Evolutionary conservation across 2,113 vertebrate species (phyloP), one percentile per base, ranked within the genome.

Genomic region (Xiphophorus hellerii): DNA sequence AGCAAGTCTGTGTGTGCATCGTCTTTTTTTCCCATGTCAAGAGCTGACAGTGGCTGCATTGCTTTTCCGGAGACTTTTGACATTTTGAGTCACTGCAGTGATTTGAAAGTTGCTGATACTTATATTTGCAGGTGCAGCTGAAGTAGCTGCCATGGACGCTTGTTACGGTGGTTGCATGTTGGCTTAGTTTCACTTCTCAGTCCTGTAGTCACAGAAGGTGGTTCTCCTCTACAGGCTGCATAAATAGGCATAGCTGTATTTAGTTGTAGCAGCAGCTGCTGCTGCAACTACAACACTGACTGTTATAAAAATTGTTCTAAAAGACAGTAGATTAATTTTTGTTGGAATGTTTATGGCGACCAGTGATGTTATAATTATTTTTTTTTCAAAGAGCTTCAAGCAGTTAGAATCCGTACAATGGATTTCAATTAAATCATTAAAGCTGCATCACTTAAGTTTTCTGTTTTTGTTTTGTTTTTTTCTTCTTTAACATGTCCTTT

Each of bases 11-110:
- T 17, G 69, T 71, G 15, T 1, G 61, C n/a, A 37, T 12, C 66
- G 35, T 65, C 48, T 64, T 67, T 77, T 77, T 78, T 77, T 78
- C 33, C 78, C 66, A 42, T n/a, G n/a, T 17, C 3, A 39, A 61
- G 14, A 51, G 51, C 67, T 29, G 42, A 69, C 37, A 10, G 6
- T 67, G 27, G 39, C 28, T 68, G 28, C 33, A 42, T 31, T 11
- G 29, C 13, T 35, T 67, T 28, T 44, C n/a, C n/a, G 15, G 65
- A 42, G 13, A 13, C 13, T 42, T 2, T 3, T 27, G n/a, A 66
- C 13, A 37, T 42, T 15, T 66, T 42, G 27, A 13, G 11, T 20
- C 10, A 37, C 31, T n/a, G 13, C 33, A 66, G 10, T 25, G 33
- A 37, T 15, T n/a, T 33, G 31, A 27, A 35, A 27, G 35, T 15